Evolutionary conservation across 37 sponge, comb jelly and placozoan species (phyloP).

Genomic region (Spongilla lacustris): DNA sequence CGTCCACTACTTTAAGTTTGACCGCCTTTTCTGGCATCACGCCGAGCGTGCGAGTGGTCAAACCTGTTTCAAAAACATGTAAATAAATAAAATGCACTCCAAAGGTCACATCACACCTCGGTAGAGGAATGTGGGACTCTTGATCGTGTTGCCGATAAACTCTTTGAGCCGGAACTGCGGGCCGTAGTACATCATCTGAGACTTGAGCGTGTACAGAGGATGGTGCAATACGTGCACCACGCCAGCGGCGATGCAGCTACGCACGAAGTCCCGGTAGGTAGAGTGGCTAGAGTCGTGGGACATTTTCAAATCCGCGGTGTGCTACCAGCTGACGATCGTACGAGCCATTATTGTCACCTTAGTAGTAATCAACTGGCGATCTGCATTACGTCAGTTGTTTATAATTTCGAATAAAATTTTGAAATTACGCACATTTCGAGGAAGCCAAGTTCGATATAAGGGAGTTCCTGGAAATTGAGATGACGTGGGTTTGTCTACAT

Average conservation of each 20-base stretch:
- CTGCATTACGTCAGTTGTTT: too few relatives aligned
- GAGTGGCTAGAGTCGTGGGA: too few relatives aligned
- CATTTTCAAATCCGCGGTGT: too few relatives aligned
- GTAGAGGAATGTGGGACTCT: slow-evolving; percentile 56
- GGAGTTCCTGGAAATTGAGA: too few relatives aligned
- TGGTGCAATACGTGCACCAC: slow-evolving; percentile 79
- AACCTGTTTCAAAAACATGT: slow-evolving; percentile 52
- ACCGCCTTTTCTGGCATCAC: slow-evolving; percentile 94
- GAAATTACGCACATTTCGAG: too few relatives aligned
- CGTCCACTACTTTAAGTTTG: slow-evolving; percentile 84
- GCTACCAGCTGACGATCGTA: too few relatives aligned
- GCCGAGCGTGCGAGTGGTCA: slow-evolving; percentile 74
- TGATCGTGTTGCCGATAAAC: slow-evolving; percentile 34
- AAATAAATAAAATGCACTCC: too few relatives aligned
- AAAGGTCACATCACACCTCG: slow-evolving; percentile 54
- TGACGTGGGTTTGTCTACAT: too few relatives aligned
- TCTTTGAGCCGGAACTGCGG: slow-evolving; percentile 32
- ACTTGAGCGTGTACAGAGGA: slow-evolving; percentile 91
- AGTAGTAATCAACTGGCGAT: too few relatives aligned
- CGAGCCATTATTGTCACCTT: too few relatives aligned
- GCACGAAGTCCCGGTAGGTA: slow-evolving; percentile 43
- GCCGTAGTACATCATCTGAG: slow-evolving; percentile 89
- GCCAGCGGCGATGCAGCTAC: slow-evolving; percentile 66
- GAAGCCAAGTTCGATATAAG: too few relatives aligned
- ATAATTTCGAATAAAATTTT: too few relatives aligned